Evolutionary conservation across 2,113 vertebrate genomes (phyloP), one percentile per base, ranked within the genome.

Genomic region (Dermatemys mawii): DNA sequence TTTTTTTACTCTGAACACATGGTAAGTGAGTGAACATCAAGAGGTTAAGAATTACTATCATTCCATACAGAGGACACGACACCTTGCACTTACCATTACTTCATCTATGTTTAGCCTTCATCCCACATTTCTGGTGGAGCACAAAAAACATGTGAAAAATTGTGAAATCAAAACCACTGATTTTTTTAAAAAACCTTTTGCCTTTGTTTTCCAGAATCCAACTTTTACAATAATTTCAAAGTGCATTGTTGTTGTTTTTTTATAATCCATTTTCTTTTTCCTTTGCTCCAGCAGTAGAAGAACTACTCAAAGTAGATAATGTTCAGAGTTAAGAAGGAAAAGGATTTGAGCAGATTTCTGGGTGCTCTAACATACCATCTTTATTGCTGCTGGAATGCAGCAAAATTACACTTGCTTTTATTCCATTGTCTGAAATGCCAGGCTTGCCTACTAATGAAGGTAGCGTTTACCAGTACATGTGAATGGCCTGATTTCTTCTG

Each of bases 381-480:
- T n/a, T 76, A 1, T 24, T 73, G 41, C 29, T 90, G 6, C 76
- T 87, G 60, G 41, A n/a, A 46, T 79, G 49, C 32, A 67, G 41
- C 1, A 0, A 44, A 44, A 44, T 89, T 87, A 93, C 11, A 51
- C 76, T 86, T 32, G n/a, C 44, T 93, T 90, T 95, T 51, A 93
- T 94, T 90, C 89, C 84, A 78, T 57, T 93, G 63, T 80, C 93
- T 96, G 82, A 24, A 17, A 17, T 63, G 27, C 63, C 46, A 73
- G 93, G 92, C 46, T 17, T 79, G 82, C 60, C 89, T 0, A 0
- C 48, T 83, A 95, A 81, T 79, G 89, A 94, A 86, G 78, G 24
- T 27, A 91, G 84, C 73, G 41, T 12, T 86, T 87, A 84, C 53
- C 94, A 95, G 86, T 93, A 93, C 85, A 87, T 75, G 60, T 67